Percentiles rank a stretch among this genome's conserved stretches.
Conservation (phyloP, 2,797 vertebrate genomes). For the Chaetodon trifasciatus region DNA sequence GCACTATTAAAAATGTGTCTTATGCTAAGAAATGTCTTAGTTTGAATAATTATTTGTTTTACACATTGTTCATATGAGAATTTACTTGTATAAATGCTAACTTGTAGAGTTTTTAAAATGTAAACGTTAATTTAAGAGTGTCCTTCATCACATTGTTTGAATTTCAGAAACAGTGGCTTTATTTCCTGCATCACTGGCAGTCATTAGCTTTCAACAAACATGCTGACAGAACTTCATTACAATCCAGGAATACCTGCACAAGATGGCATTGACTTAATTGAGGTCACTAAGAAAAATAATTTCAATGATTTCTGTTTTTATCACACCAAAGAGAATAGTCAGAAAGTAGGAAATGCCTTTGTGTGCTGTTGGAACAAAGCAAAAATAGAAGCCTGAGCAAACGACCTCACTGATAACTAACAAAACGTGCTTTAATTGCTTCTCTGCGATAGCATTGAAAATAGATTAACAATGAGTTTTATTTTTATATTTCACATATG, state of each 20-base stretch:
- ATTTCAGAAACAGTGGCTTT: not conserved
- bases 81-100: not conserved
- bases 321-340: slow-evolving; percentile 3
- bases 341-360: slow-evolving; percentile 9
- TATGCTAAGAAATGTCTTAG: slow-evolving; percentile 16
- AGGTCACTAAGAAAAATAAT: slow-evolving; percentile 35
- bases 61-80: not conserved
- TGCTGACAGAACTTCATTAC: slow-evolving; percentile 11
- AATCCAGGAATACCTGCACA: slow-evolving; percentile 15
- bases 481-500: not conserved
- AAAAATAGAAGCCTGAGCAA: slow-evolving; percentile 26
- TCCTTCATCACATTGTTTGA: not conserved
- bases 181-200: not conserved
- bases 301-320: not conserved
- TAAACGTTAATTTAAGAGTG: not conserved
- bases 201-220: slow-evolving; percentile 7
- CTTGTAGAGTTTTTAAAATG: not conserved
- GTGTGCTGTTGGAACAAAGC: slow-evolving; percentile 13
- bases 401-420: slow-evolving; percentile 9
- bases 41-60: not conserved
- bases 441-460: not conserved
- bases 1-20: not conserved
- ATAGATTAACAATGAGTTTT: not conserved
- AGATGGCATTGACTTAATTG: slow-evolving; percentile 37
- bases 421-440: slow-evolving; percentile 14